Conservation (phyloP, 1,140 invertebrate species). For the Papilio glaucus region DNA sequence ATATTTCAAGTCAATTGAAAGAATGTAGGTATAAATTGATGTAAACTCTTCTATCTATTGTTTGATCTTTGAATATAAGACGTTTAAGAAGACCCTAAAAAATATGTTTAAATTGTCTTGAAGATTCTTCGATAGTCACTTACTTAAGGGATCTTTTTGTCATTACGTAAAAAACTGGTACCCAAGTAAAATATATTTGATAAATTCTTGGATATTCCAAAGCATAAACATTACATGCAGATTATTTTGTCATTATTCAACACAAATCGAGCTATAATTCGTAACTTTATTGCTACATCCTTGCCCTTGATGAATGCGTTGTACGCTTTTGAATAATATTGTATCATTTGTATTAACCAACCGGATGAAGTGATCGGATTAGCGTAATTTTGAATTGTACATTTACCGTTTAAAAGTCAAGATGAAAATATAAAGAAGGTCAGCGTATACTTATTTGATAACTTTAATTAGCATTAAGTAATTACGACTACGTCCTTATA, state of each 20-base stretch:
- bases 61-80: too few relatives aligned
- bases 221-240: background rate
- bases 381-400: slow-evolving; percentile 27
- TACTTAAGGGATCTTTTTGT: background rate
- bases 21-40: too few relatives aligned
- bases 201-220: background rate
- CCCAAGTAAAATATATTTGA: background rate
- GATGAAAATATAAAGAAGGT: slow-evolving; percentile 25
- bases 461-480: background rate
- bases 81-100: too few relatives aligned
- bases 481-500: background rate
- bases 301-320: slow-evolving; percentile 18
- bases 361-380: slow-evolving; percentile 1
- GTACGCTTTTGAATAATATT: slow-evolving; percentile 3
- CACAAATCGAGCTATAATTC: slow-evolving; percentile 12
- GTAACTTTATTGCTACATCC: slow-evolving; percentile 15
- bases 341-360: slow-evolving; percentile 29
- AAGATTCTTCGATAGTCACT: too few relatives aligned
- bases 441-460: slow-evolving; percentile 21
- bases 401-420: slow-evolving; percentile 35
- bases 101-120: too few relatives aligned
- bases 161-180: background rate
- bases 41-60: too few relatives aligned
- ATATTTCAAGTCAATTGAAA: too few relatives aligned
- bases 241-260: slow-evolving; percentile 25